These are phyloP conservation scores for Psilanteris sp. DNA, from an alignment of 1,140 invertebrate genomes.

Conservation along the genomic window DNA sequence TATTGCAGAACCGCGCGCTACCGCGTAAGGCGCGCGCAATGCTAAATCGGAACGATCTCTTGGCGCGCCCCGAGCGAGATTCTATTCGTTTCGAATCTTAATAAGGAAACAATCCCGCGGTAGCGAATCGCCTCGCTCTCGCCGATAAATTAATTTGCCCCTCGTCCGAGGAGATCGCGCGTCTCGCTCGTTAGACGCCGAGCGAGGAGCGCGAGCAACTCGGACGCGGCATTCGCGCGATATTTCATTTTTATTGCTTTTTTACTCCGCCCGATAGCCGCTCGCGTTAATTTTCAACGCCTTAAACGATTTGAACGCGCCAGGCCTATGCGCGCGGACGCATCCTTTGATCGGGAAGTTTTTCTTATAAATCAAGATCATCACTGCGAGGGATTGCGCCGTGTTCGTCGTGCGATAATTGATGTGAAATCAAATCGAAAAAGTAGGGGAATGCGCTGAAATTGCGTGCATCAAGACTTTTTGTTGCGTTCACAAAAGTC, in stretches of 20 bases:
- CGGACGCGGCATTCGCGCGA: constrained; percentile 24
- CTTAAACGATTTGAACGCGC: constrained; percentile 30
- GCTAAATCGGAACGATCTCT: constrained; percentile 62
- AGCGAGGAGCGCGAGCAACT: constrained; percentile 3
- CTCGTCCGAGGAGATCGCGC: constrained; percentile 7
- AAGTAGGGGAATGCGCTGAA: too few relatives aligned
- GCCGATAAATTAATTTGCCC: constrained; percentile 61
- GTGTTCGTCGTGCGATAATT: background rate
- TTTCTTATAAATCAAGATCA: constrained; percentile 26
- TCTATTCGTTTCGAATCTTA: constrained; percentile 66
- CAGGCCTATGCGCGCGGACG: background rate
- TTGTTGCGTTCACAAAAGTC: too few relatives aligned
- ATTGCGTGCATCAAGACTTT: too few relatives aligned
- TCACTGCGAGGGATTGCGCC: too few relatives aligned
- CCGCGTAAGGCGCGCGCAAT: constrained; percentile 42
- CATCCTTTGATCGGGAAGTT: constrained; percentile 22
- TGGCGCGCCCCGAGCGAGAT: constrained; percentile 54
- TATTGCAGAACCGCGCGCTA: constrained; percentile 65
- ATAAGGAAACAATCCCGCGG: constrained; percentile 63
- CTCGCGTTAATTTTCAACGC: constrained; percentile 46
- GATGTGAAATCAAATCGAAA: too few relatives aligned
- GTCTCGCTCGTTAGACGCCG: constrained; percentile 26
- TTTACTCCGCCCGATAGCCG: constrained; percentile 17
- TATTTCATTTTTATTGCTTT: constrained; percentile 53
- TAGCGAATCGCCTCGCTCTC: constrained; percentile 50